A percentile compares a stretch with the other conserved stretches of the same genome.
Evolutionary conservation across 2,888 invertebrate genomes (phyloP).

Genomic region (Nephrotoma flavescens): DNA sequence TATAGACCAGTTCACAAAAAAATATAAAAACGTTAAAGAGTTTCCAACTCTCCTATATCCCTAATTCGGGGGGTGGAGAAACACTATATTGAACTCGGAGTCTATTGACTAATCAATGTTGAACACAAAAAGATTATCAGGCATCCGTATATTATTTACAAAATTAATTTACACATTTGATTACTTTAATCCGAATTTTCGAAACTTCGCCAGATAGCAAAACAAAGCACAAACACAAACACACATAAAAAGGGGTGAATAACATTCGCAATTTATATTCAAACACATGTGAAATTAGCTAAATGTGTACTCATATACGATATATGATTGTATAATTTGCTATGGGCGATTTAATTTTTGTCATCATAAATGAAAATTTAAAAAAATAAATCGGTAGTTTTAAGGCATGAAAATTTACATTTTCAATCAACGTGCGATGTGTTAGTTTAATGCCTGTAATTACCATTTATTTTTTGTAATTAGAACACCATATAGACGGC

Average conservation of each 20-base stretch:
- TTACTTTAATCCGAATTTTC: not conserved
- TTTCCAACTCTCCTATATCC: not conserved
- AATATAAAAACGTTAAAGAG: not conserved
- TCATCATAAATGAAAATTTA: not conserved
- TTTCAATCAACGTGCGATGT: not conserved
- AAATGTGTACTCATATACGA: not conserved
- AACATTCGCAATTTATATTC: not conserved
- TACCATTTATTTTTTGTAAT: not conserved
- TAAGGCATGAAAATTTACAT: not conserved
- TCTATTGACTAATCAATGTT: not conserved
- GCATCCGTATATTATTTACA: not conserved
- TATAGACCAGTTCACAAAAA: not conserved
- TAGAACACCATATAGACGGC: too few species aligned
- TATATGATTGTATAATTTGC: not conserved
- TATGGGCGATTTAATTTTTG: not conserved
- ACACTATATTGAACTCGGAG: not conserved
- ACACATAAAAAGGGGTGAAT: not conserved
- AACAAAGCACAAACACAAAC: not conserved
- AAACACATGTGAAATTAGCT: not conserved
- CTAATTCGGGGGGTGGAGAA: not conserved
- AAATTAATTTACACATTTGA: not conserved
- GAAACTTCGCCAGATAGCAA: not conserved
- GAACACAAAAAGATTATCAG: not conserved
- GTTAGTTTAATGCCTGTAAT: not conserved
- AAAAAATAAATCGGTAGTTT: not conserved